Evolutionary conservation across 2,113 vertebrate species (phyloP), one percentile per base, ranked within the genome.

Genomic region (Anarrhichthys ocellatus): DNA sequence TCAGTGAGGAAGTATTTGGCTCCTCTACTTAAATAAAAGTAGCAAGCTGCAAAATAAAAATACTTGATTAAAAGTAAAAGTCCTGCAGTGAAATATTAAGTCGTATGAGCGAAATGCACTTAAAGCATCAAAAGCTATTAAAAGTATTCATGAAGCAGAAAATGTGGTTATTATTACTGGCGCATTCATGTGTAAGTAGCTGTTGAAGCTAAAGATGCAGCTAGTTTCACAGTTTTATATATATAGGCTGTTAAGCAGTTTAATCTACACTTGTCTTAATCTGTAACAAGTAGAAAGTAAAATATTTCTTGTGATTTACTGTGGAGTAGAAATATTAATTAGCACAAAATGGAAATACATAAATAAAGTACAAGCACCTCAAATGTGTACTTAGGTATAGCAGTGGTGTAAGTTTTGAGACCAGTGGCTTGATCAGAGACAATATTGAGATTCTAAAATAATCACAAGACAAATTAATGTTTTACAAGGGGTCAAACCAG

Each of bases 401-500:
- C 20, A 22, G 50, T 52, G 50, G 50, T 52, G 50, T 52, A 52
- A 2, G 20, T 22, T 52, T 9, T 52, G 20, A 52, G 20, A 52
- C 20, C 50, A 22, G 50, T 3, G 44, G 5, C 18, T 50, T 50
- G 18, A 22, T 50, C 48, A 22, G 48, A 50, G 44, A 48, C 46
- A 18, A 48, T 18, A 17, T 48, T 34, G 32, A 29, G 36, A 42
- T 70, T 73, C n/a, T 64, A 69, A 67, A 74, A 63, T 58, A 40
- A 72, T 58, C 29, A 81, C 0, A 1, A 73, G 8, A 66, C 6
- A 69, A 80, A 77, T 71, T 22, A 76, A 48, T 71, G 46, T 82
- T 83, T 78, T 50, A 40, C 71, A 32, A 73, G 0, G 22, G 56
- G 27, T 81, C 67, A 59, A 73, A 73, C 40, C 27, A 70, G 73